phyloP scores from a whole-genome alignment of 2,797 vertebrate genomes.

The Falco cherrug region DNA sequence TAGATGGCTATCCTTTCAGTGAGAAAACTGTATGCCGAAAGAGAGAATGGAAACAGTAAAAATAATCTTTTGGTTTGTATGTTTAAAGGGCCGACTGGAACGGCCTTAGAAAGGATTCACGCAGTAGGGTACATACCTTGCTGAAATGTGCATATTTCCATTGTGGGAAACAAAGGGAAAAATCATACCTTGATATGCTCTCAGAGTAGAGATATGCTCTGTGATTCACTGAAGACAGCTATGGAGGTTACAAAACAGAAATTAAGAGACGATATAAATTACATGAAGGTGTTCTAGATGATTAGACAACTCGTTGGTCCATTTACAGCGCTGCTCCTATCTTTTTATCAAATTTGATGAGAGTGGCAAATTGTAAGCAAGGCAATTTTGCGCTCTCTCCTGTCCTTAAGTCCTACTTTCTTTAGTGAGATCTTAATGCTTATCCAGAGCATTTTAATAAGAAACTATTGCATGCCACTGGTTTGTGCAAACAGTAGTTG shows the following conservation, averaged over 20 bases:
- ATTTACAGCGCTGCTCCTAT: not conserved
- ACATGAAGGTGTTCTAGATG: not conserved
- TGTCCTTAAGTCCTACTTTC: not conserved
- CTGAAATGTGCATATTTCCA: not conserved
- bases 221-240: slow-evolving; percentile 24
- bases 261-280: not conserved
- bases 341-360: not conserved
- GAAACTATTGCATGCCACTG: slow-evolving; percentile 6
- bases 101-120: not conserved
- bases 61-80: not conserved
- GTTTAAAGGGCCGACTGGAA: not conserved
- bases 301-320: slow-evolving; percentile 27
- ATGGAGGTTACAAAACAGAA: slow-evolving; percentile 23
- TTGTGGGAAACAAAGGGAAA: slow-evolving; percentile 27
- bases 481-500: slow-evolving; percentile 62
- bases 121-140: not conserved
- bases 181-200: not conserved
- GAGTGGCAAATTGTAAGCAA: not conserved
- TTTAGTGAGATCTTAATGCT: not conserved
- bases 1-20: slow-evolving; percentile 3
- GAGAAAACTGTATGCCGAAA: not conserved
- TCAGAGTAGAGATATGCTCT: not conserved
- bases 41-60: not conserved
- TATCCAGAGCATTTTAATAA: slow-evolving; percentile 43
- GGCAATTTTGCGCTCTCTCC: not conserved